phyloP scores from a whole-genome alignment of 1,140 invertebrate genomes.

The Brachionus rubens region DNA sequence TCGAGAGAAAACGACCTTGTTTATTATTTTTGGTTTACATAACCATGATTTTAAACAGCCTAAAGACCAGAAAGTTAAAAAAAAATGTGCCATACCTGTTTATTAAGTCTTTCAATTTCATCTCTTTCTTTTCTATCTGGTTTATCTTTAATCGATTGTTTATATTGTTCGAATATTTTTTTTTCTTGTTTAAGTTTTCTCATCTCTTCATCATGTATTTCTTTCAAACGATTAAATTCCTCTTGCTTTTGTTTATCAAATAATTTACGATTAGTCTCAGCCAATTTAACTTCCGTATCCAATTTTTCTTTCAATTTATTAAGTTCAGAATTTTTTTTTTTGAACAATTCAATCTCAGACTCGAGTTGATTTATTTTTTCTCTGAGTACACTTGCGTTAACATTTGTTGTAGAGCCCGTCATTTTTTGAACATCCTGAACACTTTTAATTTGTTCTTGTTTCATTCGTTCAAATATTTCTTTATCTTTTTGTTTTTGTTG shows the following conservation, averaged over 20 bases:
- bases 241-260: conserved; percentile 58
- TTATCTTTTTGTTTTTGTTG: conserved; percentile 14
- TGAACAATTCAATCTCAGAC: conserved; percentile 57
- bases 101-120: conserved; percentile 57
- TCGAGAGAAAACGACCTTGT: no score
- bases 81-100: conserved; percentile 50
- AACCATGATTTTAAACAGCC: conserved; percentile 40
- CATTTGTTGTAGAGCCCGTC: conserved; percentile 49
- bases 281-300: conserved; percentile 53
- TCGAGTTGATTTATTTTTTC: conserved; percentile 58
- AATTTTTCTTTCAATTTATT: conserved; percentile 55
- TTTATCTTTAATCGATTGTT: conserved; percentile 54
- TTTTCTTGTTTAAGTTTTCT: conserved; percentile 59
- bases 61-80: neutral
- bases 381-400: conserved; percentile 55
- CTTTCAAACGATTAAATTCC: conserved; percentile 56
- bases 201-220: conserved; percentile 58
- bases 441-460: conserved; percentile 48
- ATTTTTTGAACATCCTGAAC: conserved; percentile 44
- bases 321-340: conserved; percentile 55
- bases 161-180: conserved; percentile 59
- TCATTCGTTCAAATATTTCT: conserved; percentile 40
- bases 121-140: conserved; percentile 59
- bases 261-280: conserved; percentile 39
- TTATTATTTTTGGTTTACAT: no score